Conservation (phyloP, 2,113 vertebrate species). For the Theristicus caerulescens region DNA sequence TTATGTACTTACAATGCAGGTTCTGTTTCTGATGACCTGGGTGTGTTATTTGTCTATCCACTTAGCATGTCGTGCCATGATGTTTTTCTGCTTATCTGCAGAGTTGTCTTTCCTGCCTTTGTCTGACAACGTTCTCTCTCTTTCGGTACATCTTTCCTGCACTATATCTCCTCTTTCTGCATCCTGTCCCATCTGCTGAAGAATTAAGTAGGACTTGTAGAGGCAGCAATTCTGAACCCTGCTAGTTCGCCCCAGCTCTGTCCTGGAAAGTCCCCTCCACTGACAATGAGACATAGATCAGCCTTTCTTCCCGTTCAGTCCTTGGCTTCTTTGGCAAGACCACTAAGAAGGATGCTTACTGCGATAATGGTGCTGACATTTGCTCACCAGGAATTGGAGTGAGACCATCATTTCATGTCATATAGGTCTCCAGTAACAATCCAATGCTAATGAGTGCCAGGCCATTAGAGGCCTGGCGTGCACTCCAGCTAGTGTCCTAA, state of each 20-base stretch:
- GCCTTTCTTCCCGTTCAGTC: not conserved
- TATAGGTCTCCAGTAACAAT: not conserved
- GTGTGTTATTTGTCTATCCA: not conserved
- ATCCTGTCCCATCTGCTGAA: not conserved
- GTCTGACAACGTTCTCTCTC: not conserved
- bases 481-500: not conserved
- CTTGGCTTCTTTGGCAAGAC: not conserved
- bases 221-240: not conserved
- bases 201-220: not conserved
- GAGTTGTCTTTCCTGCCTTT: not conserved
- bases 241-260: not conserved
- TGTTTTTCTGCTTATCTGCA: not conserved
- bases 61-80: rapidly evolving
- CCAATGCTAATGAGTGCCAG: not conserved
- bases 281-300: not conserved
- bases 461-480: not conserved
- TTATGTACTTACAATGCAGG: rapidly evolving
- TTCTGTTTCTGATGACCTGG: not conserved
- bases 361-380: not conserved
- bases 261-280: not conserved
- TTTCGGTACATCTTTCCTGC: not conserved
- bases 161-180: not conserved
- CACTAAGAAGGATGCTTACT: not conserved
- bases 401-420: not conserved
- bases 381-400: not conserved